Percentiles rank a stretch among this genome's conserved stretches.
Conservation (phyloP, 2,888 invertebrate species). For the Hymenopus coronatus region DNA sequence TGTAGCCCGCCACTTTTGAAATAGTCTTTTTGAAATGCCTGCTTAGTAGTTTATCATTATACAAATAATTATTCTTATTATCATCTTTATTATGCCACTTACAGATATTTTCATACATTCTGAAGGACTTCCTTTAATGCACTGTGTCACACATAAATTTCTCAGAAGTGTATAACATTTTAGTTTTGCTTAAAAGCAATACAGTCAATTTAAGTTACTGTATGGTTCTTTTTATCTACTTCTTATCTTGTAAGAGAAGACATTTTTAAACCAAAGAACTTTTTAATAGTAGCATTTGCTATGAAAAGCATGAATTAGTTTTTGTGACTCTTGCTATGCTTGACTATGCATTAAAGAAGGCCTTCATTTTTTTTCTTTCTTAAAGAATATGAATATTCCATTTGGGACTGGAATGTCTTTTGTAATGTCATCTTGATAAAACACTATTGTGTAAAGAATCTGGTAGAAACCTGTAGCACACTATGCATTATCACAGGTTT, state of each 20-base stretch:
- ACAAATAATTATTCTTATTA: neutral
- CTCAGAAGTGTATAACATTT: neutral
- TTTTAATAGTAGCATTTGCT: neutral
- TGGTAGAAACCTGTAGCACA: neutral
- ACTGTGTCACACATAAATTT: neutral
- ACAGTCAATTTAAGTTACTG: neutral
- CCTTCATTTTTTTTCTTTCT: neutral
- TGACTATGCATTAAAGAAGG: neutral
- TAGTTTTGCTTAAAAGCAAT: neutral
- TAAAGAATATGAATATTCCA: neutral
- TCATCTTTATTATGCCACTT: constrained; percentile 5
- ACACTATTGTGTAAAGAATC: constrained; percentile 5
- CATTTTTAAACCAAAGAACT: neutral
- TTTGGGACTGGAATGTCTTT: constrained; percentile 25
- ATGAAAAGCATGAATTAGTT: neutral
- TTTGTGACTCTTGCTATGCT: neutral
- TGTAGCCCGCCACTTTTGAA: constrained; percentile 19
- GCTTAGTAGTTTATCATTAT: constrained; percentile 24
- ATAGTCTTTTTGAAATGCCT: constrained; percentile 12
- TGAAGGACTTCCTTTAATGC: constrained; percentile 24
- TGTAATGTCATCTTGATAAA: neutral
- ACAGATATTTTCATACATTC: constrained; percentile 14
- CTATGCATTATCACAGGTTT: neutral
- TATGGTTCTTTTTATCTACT: neutral
- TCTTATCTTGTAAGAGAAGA: neutral